These are phyloP conservation scores for Schizopygopsis malacanthus DNA, from an alignment of 2,797 vertebrate species.

Conservation along the genomic window DNA sequence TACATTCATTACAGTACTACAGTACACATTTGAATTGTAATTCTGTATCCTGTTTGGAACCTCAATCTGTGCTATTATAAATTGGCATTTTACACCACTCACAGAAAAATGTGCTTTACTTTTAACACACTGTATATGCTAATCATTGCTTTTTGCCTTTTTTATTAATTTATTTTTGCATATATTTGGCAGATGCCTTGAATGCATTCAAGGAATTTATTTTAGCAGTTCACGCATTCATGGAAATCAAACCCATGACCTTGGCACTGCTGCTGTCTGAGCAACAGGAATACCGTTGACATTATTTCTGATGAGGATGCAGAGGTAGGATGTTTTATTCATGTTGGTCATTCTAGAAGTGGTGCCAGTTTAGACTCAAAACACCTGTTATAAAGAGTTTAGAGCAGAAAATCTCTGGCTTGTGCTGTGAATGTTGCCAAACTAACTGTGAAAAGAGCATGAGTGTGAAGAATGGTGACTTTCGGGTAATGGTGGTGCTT, in stretches of 20 bases:
- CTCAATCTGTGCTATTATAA: background rate
- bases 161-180: background rate
- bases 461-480: background rate
- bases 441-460: background rate
- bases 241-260: background rate
- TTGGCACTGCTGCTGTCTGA: background rate
- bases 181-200: background rate
- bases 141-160: background rate
- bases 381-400: background rate
- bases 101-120: background rate
- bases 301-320: conserved; percentile 2
- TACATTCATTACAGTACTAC: too few species aligned
- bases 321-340: background rate
- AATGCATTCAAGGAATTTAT: background rate
- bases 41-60: background rate
- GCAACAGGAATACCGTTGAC: background rate
- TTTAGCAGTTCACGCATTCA: background rate
- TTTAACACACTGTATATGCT: background rate
- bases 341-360: background rate
- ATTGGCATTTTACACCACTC: background rate
- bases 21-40: background rate
- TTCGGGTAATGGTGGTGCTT: background rate
- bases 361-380: conserved; percentile 2
- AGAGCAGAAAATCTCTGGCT: background rate
- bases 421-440: background rate